A percentile compares a stretch with the other conserved stretches of the same genome.
These are phyloP conservation scores for Acanthiza pusilla DNA, from an alignment of 2,797 vertebrate genomes.

Conservation along the genomic window DNA sequence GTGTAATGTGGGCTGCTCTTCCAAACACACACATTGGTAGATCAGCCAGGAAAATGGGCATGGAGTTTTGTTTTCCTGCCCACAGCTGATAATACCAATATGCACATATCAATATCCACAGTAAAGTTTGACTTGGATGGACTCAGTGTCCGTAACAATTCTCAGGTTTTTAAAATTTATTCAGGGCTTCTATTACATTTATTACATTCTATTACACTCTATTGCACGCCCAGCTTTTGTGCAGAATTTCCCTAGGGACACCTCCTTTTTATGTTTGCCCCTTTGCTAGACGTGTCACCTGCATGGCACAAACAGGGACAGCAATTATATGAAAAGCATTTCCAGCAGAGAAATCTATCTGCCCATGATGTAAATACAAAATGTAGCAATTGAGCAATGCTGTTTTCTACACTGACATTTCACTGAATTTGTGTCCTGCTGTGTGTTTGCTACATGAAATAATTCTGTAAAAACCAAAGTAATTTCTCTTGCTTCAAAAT, in stretches of 20 bases:
- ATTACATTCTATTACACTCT: no score
- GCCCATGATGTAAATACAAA: background rate
- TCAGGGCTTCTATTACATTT: background rate
- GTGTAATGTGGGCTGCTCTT: background rate
- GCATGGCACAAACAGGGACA: background rate
- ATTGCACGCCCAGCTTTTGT: rapidly evolving
- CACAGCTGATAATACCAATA: background rate
- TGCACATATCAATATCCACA: background rate
- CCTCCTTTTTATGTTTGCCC: background rate
- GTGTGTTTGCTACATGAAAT: background rate
- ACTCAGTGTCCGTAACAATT: background rate
- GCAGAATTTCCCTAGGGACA: background rate
- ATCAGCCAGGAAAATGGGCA: no score
- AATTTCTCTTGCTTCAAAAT: background rate
- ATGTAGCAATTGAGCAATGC: background rate
- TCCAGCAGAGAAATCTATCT: background rate
- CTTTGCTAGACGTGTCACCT: background rate
- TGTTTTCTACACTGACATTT: background rate
- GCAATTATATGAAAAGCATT: background rate
- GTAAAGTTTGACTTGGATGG: background rate
- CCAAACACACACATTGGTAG: no score
- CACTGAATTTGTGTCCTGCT: background rate
- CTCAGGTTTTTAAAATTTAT: background rate
- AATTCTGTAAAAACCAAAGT: background rate
- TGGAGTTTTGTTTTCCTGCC: no score